Conservation (phyloP, 2,888 invertebrate species). For the Acanthosepion esculentum region DNA sequence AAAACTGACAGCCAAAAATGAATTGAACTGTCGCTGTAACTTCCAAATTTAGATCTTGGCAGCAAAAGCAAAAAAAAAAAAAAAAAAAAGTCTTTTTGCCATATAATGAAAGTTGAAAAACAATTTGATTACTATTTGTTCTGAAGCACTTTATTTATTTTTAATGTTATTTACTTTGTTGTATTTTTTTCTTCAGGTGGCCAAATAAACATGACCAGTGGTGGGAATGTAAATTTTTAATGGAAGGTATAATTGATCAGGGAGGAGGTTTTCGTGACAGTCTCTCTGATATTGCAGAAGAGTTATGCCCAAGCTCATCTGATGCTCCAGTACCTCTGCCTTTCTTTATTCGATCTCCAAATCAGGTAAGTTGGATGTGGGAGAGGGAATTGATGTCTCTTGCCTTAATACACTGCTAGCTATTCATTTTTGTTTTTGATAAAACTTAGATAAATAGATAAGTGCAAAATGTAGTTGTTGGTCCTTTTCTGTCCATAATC, state of each 20-base stretch:
- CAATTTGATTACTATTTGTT: no score
- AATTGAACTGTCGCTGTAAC: no score
- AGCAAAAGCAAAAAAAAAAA: no score
- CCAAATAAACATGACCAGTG: slow-evolving; percentile 72
- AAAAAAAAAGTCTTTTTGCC: no score
- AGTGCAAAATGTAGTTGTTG: not conserved
- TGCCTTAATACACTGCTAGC: not conserved
- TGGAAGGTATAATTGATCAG: slow-evolving; percentile 75
- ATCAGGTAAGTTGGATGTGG: slow-evolving; percentile 66
- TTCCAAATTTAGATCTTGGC: no score
- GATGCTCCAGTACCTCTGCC: slow-evolving; percentile 70
- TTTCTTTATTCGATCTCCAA: slow-evolving; percentile 73
- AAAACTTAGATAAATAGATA: not conserved
- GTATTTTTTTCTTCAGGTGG: slow-evolving; percentile 65
- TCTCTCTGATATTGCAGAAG: slow-evolving; percentile 74
- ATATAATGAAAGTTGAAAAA: no score
- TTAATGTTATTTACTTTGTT: no score
- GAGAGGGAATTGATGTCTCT: not conserved
- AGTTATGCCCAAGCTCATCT: slow-evolving; percentile 71
- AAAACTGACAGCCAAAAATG: no score
- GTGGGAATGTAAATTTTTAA: slow-evolving; percentile 76
- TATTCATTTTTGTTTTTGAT: not conserved
- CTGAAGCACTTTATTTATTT: no score
- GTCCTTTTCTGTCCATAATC: not conserved
- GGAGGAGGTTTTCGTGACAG: slow-evolving; percentile 75